Evolutionary conservation across 2,113 vertebrate species (phyloP), one percentile per base, ranked within the genome.

Genomic region (Pseudopipra pipra): DNA sequence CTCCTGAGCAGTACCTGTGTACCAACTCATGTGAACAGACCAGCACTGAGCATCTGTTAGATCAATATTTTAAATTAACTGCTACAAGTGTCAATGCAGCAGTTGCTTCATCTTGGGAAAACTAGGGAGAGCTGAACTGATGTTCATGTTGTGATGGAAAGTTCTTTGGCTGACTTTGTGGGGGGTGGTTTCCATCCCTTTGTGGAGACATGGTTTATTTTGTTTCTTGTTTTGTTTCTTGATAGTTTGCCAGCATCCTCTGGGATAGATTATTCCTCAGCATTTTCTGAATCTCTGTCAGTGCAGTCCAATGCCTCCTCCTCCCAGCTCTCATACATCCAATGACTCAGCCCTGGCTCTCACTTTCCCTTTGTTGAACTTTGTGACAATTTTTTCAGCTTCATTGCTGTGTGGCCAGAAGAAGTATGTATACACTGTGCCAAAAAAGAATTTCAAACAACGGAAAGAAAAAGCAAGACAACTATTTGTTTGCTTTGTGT

Each of bases 281-380:
- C 79, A 78, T 78, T 97, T 96, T 96, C 63, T 90, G 87, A 39
- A 62, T 94, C 93, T 88, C 77, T 81, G 43, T 89, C 94, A 55
- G 74, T 63, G 49, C 30, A 87, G 79, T 52, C 56, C 56, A 79
- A 46, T 6, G 37, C 5, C 83, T 85, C 56, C 67, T 91, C 63
- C 73, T 78, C 72, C 68, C 59, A 62, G 39, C 94, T 94, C 94
- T 88, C 75, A 70, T 63, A 51, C 76, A 89, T 1, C 33, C 84
- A 96, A 30, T 92, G 93, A 95, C 77, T 94, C 90, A 96, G 92
- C 87, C 81, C 78, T 82, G 83, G 84, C 93, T 95, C 79, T 95
- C 94, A 96, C 90, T 96, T 97, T 98, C 92, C 90, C 91, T 95
- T 97, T 91, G 93, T 15, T 96, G 91, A 92, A 96, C 95, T 96